Conservation (phyloP, 2,113 vertebrate species). For the Neogobius melanostomus region DNA sequence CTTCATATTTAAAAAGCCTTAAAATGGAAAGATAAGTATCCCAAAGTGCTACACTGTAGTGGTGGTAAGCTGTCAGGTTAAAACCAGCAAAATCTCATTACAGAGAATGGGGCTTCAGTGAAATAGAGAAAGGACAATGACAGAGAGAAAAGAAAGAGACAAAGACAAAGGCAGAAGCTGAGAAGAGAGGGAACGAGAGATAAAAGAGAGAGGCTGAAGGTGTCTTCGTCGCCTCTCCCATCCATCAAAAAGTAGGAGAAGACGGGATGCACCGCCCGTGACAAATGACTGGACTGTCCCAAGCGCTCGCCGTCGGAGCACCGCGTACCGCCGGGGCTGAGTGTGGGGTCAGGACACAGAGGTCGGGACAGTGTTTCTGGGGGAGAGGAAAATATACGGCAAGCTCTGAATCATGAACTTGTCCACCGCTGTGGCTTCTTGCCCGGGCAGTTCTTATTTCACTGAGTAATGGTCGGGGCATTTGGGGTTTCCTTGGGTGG, state of each 20-base stretch:
- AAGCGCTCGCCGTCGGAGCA: conserved; percentile 1
- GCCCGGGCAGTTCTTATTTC: conserved; percentile 8
- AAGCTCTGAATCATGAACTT: conserved; percentile 18
- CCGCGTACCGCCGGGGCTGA: conserved; percentile 17
- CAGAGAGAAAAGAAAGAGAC: too few relatives aligned
- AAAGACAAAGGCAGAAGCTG: too few relatives aligned
- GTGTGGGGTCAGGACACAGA: conserved; percentile 26
- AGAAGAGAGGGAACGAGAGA: too few relatives aligned
- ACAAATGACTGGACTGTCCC: conserved; percentile 33
- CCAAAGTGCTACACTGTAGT: too few relatives aligned
- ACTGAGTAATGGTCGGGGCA: conserved; percentile 6
- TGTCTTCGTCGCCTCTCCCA: conserved; percentile 15
- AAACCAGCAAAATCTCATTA: too few relatives aligned
- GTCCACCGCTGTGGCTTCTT: conserved; percentile 5
- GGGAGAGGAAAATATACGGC: conserved; percentile 12
- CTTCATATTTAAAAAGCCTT: too few relatives aligned
- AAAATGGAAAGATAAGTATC: too few relatives aligned
- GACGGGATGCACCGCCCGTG: conserved; percentile 17
- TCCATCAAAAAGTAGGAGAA: conserved; percentile 51
- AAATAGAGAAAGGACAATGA: too few relatives aligned
- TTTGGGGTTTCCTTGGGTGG: conserved; percentile 1
- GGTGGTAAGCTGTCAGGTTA: too few relatives aligned
- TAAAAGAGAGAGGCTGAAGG: conserved; percentile 25
- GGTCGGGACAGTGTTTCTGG: conserved; percentile 26
- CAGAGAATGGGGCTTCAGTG: too few relatives aligned